These are phyloP conservation scores for Sebastes trivittatus DNA, from an alignment of 2,797 vertebrate species.

Conservation along the genomic window DNA sequence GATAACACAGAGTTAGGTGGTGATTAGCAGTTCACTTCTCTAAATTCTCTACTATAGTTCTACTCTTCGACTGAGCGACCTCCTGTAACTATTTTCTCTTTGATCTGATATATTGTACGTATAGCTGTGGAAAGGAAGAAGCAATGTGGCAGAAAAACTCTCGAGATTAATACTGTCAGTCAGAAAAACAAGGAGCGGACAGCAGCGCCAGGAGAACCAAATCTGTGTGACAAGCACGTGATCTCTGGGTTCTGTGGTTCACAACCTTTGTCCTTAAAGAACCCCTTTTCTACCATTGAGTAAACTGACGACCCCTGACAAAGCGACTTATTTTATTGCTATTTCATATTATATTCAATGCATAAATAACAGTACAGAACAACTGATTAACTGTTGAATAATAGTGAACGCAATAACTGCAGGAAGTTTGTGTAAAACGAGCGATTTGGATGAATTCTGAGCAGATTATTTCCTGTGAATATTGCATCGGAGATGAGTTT, in stretches of 20 bases:
- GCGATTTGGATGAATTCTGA: not conserved
- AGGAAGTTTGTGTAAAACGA: not conserved
- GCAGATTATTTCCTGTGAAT: not conserved
- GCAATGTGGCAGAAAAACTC: conserved; percentile 36
- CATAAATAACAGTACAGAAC: not conserved
- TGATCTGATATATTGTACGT: conserved; percentile 19
- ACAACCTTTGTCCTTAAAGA: not conserved
- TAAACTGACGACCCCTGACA: not conserved
- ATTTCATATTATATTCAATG: not conserved
- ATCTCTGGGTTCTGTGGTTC: not conserved
- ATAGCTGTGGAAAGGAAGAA: conserved; percentile 29
- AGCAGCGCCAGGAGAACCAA: not conserved
- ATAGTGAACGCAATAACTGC: not conserved
- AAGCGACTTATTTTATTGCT: not conserved
- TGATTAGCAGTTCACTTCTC: conserved; percentile 44
- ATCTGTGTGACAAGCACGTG: not conserved
- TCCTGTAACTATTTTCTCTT: conserved; percentile 20
- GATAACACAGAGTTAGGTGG: conserved; percentile 58
- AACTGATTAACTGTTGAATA: not conserved
- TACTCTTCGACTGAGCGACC: conserved; percentile 30
- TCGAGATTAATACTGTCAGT: not conserved
- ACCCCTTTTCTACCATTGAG: not conserved
- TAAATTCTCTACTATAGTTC: conserved; percentile 43
- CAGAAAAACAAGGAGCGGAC: conserved; percentile 46
- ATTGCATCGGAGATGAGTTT: not conserved